These are phyloP conservation scores for Crocidura indochinensis DNA, from an alignment of 2,797 vertebrate species.

Conservation along the genomic window DNA sequence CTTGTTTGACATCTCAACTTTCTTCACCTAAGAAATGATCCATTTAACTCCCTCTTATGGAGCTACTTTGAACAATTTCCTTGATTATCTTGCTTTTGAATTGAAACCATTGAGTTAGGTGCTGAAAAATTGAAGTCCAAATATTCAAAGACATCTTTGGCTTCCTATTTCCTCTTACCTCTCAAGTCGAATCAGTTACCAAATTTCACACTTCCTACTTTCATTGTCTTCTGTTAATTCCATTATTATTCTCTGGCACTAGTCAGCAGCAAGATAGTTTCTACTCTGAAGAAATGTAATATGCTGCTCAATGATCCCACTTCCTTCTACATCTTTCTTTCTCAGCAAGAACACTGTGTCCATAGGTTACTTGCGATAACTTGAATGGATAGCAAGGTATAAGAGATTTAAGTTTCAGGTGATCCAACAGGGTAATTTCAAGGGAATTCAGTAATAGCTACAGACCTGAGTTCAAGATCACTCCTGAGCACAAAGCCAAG, in stretches of 20 bases:
- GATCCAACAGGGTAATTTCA: background rate
- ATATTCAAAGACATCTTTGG: background rate
- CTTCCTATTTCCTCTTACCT: conserved; percentile 14
- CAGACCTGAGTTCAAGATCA: too few species aligned
- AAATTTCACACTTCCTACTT: background rate
- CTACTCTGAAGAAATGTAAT: background rate
- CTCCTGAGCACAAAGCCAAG: too few species aligned
- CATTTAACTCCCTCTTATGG: background rate
- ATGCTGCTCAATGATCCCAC: background rate
- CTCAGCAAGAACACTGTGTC: background rate
- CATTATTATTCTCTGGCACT: background rate
- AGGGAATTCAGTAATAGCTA: background rate
- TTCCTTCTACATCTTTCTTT: background rate
- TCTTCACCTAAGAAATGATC: background rate
- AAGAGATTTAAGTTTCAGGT: background rate
- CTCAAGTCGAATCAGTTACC: conserved; percentile 27
- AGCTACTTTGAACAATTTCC: conserved; percentile 17
- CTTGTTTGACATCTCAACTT: conserved; percentile 8
- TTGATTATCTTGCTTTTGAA: background rate
- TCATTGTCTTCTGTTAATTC: background rate
- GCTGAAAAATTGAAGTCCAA: conserved; percentile 28
- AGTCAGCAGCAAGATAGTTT: background rate
- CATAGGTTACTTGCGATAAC: background rate
- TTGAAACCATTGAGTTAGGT: background rate
- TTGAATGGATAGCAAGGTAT: background rate